Conservation (phyloP, 2,113 vertebrate genomes). For the Puffinus mauretanicus region DNA sequence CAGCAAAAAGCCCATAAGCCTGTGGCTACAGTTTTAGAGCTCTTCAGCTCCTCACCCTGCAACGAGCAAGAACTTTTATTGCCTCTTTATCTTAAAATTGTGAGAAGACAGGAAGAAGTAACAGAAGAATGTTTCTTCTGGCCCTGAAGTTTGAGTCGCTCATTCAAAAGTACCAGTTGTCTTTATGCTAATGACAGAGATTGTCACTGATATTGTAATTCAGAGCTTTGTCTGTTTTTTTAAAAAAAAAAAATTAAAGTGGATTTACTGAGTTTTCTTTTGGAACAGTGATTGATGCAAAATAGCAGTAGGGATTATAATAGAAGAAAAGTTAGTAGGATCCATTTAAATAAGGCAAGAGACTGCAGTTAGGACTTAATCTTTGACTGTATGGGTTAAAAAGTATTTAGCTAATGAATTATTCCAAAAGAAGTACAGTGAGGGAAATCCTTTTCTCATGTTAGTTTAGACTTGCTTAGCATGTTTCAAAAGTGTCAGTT, state of each 20-base stretch:
- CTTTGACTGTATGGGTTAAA: not conserved
- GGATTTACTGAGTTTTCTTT: conserved; percentile 4
- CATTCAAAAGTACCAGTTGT: not conserved
- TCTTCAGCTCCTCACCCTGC: not conserved
- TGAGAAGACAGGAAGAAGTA: not conserved
- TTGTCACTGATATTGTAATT: not conserved
- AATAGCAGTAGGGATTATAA: not conserved
- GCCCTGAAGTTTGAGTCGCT: not conserved
- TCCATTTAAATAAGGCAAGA: not conserved
- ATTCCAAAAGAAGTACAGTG: conserved; percentile 1
- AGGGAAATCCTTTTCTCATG: conserved; percentile 16
- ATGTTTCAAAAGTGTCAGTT: not conserved
- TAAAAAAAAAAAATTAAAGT: not conserved
- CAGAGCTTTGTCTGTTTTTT: not conserved
- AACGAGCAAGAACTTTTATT: not conserved
- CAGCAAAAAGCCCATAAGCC: not conserved
- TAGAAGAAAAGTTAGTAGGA: not conserved
- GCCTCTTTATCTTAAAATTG: not conserved
- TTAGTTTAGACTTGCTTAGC: not conserved
- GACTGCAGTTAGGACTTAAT: not conserved
- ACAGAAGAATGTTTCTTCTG: not conserved
- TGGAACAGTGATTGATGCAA: not conserved
- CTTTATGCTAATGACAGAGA: not conserved
- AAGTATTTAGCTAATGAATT: conserved; percentile 36
- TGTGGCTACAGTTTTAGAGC: not conserved